Conservation (phyloP, 2,113 vertebrate species). For the Candoia aspera region DNA sequence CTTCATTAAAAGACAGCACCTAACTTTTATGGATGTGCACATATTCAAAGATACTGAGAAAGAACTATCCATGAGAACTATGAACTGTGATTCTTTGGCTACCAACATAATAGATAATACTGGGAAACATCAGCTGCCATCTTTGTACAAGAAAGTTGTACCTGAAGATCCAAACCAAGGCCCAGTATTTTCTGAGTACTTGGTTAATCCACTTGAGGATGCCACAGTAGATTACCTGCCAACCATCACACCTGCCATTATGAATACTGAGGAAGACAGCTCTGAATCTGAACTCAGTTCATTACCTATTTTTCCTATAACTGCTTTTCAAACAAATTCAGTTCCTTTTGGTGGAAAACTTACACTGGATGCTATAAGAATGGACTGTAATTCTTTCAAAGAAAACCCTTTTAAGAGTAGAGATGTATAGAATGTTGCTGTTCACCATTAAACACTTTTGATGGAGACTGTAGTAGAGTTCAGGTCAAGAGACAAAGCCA, state of each 20-base stretch:
- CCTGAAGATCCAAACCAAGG: conserved; percentile 2
- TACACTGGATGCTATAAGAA: conserved; percentile 66
- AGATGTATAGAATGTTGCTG: background rate
- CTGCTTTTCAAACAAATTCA: background rate
- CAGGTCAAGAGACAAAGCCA: no score
- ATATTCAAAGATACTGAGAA: accelerated
- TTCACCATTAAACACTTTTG: background rate
- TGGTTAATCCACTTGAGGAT: background rate
- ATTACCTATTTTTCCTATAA: conserved; percentile 33
- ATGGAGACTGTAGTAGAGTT: no score
- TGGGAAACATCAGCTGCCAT: background rate
- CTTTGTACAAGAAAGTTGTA: conserved; percentile 60
- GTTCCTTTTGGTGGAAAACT: conserved; percentile 52
- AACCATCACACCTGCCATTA: background rate
- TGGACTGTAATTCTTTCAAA: conserved; percentile 43
- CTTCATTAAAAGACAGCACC: accelerated
- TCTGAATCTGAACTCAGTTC: background rate
- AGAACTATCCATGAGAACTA: background rate
- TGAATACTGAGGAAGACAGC: background rate
- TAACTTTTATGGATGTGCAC: accelerated
- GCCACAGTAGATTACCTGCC: conserved; percentile 6
- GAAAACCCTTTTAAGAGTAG: background rate
- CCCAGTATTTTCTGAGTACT: background rate
- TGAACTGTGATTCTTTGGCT: background rate
- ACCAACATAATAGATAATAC: background rate